A percentile compares a stretch with the other conserved stretches of the same genome.
Conservation (phyloP, 2,888 invertebrate genomes). For the Campopleginae sp. region DNA sequence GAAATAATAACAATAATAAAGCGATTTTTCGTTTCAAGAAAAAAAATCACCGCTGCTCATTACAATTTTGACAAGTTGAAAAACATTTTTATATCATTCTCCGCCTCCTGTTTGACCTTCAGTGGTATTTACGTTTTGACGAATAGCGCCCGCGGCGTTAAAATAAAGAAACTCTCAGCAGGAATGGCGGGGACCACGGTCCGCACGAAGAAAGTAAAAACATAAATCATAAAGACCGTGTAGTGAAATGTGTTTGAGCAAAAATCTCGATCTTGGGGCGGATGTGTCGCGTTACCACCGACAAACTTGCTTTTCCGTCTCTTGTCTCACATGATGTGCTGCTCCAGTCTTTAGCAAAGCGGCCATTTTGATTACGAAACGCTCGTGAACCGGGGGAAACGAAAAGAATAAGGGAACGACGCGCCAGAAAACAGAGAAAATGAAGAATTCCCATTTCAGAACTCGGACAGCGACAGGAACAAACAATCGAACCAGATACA, state of each 20-base stretch:
- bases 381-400: not conserved
- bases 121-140: not conserved
- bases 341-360: not conserved
- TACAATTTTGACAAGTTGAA: not conserved
- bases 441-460: not conserved
- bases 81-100: not conserved
- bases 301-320: constrained; percentile 21
- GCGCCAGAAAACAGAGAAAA: not conserved
- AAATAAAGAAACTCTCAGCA: not conserved
- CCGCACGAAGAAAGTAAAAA: not conserved
- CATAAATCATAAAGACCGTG: constrained; percentile 28
- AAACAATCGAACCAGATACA: not conserved
- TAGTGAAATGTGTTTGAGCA: constrained; percentile 45
- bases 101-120: not conserved
- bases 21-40: constrained; percentile 62
- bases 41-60: not conserved
- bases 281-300: constrained; percentile 60
- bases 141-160: not conserved
- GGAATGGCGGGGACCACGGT: not conserved
- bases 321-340: not conserved
- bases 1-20: constrained; percentile 58
- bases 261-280: constrained; percentile 27
- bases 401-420: not conserved
- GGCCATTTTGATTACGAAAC: not conserved
- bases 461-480: not conserved